Conservation (phyloP, 1,140 invertebrate genomes). For the Hyposmocoma kahamanoa region DNA sequence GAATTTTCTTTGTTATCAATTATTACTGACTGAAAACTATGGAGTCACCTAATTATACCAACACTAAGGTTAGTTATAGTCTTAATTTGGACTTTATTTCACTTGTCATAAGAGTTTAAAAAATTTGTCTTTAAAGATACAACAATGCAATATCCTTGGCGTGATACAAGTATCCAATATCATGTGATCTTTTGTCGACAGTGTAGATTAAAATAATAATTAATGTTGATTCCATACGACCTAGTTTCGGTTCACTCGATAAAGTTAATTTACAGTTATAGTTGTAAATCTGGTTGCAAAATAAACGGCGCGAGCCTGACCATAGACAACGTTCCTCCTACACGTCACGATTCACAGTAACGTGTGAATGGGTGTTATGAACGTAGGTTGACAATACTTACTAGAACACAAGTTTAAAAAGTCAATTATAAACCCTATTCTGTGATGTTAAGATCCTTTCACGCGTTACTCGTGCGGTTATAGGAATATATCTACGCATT, state of each 20-base stretch:
- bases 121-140: too few relatives aligned
- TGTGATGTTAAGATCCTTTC: too few relatives aligned
- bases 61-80: too few relatives aligned
- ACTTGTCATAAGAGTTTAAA: too few relatives aligned
- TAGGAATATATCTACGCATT: too few relatives aligned
- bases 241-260: conserved; percentile 65
- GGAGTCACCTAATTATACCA: conserved; percentile 12
- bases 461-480: neutral
- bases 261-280: conserved; percentile 73
- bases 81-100: too few relatives aligned
- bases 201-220: conserved; percentile 71
- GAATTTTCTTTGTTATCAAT: too few relatives aligned
- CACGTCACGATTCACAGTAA: conserved; percentile 33
- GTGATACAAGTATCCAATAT: conserved; percentile 60
- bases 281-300: conserved; percentile 71
- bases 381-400: too few relatives aligned
- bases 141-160: conserved; percentile 69
- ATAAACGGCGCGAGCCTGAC: conserved; percentile 65
- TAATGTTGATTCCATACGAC: conserved; percentile 73
- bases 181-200: conserved; percentile 71
- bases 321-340: conserved; percentile 64
- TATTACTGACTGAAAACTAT: neutral
- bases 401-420: too few relatives aligned
- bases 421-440: too few relatives aligned
- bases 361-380: conserved; percentile 54